Evolutionary conservation across 2,797 vertebrate genomes (phyloP), one percentile per base, ranked within the genome.

Genomic region (Sorex maritimensis): DNA sequence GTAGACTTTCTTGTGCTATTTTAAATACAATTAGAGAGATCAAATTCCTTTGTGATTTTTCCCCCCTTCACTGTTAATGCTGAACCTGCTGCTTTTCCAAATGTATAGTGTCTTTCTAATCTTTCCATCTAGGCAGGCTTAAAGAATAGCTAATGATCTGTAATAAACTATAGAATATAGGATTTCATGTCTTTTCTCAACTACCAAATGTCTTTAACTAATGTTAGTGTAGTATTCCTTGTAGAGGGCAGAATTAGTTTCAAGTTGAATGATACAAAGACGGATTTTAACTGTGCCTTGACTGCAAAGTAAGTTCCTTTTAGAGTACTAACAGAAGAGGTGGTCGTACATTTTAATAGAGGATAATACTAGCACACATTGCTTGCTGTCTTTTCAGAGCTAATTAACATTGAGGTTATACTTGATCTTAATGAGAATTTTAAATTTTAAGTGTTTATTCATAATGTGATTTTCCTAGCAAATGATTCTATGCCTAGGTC

Each of bases 81-180:
- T 97, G 96, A 96, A 92, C 88, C 74, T 79, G 72, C 94, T 96
- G 91, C 93, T 97, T 85, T 98, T 97, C 86, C 14, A 93, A 97
- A 72, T 92, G 92, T 90, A 26, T 85, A 67, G 1, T 92, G 86
- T 88, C 77, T 96, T 97, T 98, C 94, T 91, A 65, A n/a, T 97
- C 89, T 38, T 23, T 26, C 19, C 80, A 78, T 44, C 41, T 90
- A 61, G 84, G 84, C 81, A 94, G 74, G 91, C 97, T 97, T 49
- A 97, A 95, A 95, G 82, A n/a, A 93, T 96, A 26, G 63, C 52
- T 55, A 55, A 55, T 55, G 52, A 55, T 55, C 52, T 93, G 93
- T 7, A 95, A 44, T 95, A 58, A 77, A 95, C 83, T 82, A 41
- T 88, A 77, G 81, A 95, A 91, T 95, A 96, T 88, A 93, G 92